A percentile compares a stretch with the other conserved stretches of the same genome.
Evolutionary conservation across 2,888 invertebrate genomes (phyloP).

Genomic region (Meiosimyza platycephala): DNA sequence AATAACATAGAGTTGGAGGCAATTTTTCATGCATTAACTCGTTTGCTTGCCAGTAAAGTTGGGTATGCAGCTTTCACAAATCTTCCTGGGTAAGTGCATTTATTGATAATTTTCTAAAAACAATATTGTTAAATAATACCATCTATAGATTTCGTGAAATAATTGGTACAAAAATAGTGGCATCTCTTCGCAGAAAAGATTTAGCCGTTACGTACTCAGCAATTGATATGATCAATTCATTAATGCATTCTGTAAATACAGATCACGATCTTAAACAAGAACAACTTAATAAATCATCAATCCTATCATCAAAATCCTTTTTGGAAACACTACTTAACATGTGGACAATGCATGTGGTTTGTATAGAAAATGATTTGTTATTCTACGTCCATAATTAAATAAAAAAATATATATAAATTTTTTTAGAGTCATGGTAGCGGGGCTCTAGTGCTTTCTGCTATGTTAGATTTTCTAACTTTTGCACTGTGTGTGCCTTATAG

Average conservation of each 20-base stretch:
- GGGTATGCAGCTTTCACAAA: slow-evolving; percentile 97
- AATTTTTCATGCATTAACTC: slow-evolving; percentile 92
- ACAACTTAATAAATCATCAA: slow-evolving; percentile 96
- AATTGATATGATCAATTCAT: slow-evolving; percentile 95
- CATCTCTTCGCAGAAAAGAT: slow-evolving; percentile 87
- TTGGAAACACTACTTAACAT: slow-evolving; percentile 92
- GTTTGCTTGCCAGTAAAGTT: slow-evolving; percentile 96
- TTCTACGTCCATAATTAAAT: background rate
- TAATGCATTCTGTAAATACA: slow-evolving; percentile 98
- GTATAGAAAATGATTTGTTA: slow-evolving; percentile 51
- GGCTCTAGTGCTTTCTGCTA: slow-evolving; percentile 94
- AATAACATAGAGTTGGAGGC: slow-evolving; percentile 86
- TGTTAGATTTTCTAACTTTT: slow-evolving; percentile 98
- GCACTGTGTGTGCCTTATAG: slow-evolving; percentile 98
- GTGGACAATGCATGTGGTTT: slow-evolving; percentile 94
- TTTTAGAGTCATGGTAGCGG: slow-evolving; percentile 89
- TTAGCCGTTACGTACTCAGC: slow-evolving; percentile 95
- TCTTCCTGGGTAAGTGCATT: slow-evolving; percentile 76
- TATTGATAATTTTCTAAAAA: background rate
- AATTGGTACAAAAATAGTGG: slow-evolving; percentile 91
- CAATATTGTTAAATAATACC: background rate
- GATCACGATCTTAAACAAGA: slow-evolving; percentile 97
- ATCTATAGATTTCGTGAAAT: slow-evolving; percentile 87
- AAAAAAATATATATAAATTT: background rate
- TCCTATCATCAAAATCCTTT: slow-evolving; percentile 91